phyloP scores from a whole-genome alignment of 2,888 invertebrate species.

The Aromia moschata region DNA sequence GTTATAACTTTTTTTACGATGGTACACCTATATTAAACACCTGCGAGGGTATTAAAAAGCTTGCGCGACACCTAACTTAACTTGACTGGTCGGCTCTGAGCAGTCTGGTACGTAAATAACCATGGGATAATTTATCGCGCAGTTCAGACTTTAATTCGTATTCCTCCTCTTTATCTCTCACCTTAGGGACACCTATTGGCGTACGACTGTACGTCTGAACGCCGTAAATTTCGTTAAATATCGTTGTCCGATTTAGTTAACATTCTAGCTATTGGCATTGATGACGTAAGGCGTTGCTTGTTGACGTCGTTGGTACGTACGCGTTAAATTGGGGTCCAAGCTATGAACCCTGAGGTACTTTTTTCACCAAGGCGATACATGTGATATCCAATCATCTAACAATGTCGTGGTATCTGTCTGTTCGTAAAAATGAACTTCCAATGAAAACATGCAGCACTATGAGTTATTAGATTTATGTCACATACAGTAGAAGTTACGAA shows the following conservation, averaged over 20 bases:
- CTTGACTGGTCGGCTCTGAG: conserved; percentile 50
- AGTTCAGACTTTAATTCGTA: conserved; percentile 56
- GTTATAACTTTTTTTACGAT: conserved; percentile 54
- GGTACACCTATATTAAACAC: conserved; percentile 52
- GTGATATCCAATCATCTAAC: too few species aligned
- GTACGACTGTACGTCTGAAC: conserved; percentile 49
- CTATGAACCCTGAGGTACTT: conserved; percentile 9
- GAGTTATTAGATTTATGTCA: too few species aligned
- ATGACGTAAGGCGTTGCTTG: too few species aligned
- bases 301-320: background rate
- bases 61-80: conserved; percentile 49
- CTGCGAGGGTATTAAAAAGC: conserved; percentile 51
- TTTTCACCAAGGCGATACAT: background rate
- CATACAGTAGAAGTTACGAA: too few species aligned
- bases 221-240: conserved; percentile 55
- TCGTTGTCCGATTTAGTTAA: conserved; percentile 45
- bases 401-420: too few species aligned
- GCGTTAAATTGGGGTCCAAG: background rate
- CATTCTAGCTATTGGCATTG: conserved; percentile 49
- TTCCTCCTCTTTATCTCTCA: conserved; percentile 41
- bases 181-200: conserved; percentile 29
- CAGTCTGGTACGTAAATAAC: conserved; percentile 48
- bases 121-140: conserved; percentile 48
- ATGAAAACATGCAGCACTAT: too few species aligned
- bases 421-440: too few species aligned